phyloP scores from a whole-genome alignment of 2,113 vertebrate species.

The Cacatua alba region DNA sequence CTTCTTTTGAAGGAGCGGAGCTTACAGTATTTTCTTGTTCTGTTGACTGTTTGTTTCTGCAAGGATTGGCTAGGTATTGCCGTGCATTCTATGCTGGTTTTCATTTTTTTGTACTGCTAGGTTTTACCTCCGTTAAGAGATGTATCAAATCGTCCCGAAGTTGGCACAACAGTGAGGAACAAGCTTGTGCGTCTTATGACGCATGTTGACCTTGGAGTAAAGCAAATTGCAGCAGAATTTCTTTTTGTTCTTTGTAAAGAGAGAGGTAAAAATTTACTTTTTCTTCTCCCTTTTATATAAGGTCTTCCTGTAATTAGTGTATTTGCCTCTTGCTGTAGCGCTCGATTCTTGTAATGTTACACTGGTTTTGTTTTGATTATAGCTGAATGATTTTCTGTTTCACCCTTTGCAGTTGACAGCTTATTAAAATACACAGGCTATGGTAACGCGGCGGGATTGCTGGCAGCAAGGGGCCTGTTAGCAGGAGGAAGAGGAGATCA shows the following conservation, averaged over 20 bases:
- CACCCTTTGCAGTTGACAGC: conserved; percentile 86
- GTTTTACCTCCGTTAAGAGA: conserved; percentile 94
- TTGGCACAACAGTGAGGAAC: conserved; percentile 91
- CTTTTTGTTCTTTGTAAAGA: conserved; percentile 98
- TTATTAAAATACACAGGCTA: conserved; percentile 97
- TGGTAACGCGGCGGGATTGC: conserved; percentile 92
- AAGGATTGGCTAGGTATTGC: neutral
- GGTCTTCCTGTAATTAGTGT: neutral
- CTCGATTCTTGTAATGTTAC: rapidly evolving
- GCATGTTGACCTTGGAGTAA: conserved; percentile 94
- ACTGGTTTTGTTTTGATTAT: neutral
- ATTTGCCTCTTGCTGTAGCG: neutral
- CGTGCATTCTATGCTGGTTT: neutral
- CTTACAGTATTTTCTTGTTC: neutral
- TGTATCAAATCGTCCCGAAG: conserved; percentile 92
- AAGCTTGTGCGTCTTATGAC: conserved; percentile 98
- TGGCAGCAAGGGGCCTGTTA: conserved; percentile 91
- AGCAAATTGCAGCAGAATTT: conserved; percentile 95
- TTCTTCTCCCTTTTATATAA: neutral
- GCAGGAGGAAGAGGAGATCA: conserved; percentile 94
- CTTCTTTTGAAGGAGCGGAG: neutral
- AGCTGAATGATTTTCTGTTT: conserved; percentile 9
- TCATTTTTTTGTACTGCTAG: conserved; percentile 67
- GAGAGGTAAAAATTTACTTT: conserved; percentile 81
- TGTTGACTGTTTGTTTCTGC: neutral